Evolutionary conservation across 1,140 invertebrate genomes (phyloP).

Genomic region (Macrotrachela quadricornifera): DNA sequence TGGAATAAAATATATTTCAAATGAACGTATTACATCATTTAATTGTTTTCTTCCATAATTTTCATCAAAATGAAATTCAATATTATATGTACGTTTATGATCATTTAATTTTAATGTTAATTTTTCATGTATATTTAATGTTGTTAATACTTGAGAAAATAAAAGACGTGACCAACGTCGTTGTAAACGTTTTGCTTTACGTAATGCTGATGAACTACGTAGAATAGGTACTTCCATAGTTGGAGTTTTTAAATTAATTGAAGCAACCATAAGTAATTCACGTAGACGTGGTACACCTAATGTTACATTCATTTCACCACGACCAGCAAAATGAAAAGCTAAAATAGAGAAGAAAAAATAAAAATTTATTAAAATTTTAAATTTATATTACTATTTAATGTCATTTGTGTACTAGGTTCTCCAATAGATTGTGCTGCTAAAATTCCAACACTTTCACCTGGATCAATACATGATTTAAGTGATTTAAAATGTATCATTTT

Average conservation of each 20-base stretch:
- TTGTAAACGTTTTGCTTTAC: background rate
- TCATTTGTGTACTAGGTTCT: constrained; percentile 99
- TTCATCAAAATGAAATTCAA: no score
- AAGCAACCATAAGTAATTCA: constrained; percentile 89
- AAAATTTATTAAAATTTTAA: no score
- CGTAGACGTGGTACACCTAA: constrained; percentile 74
- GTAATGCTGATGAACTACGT: background rate
- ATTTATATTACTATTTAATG: constrained; percentile 49
- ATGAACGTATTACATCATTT: background rate
- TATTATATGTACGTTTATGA: no score
- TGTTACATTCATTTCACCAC: constrained; percentile 99
- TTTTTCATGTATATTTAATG: no score
- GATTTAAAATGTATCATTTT: constrained; percentile 52
- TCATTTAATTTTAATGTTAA: no score
- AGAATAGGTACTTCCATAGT: constrained; percentile 73
- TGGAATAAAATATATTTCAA: constrained; percentile 5
- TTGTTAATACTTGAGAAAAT: no score
- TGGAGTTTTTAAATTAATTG: constrained; percentile 73
- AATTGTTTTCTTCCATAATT: background rate
- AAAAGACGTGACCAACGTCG: no score
- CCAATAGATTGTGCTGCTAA: constrained; percentile 83
- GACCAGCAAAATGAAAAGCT: constrained; percentile 90
- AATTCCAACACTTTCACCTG: constrained; percentile 86
- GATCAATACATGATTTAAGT: constrained; percentile 50
- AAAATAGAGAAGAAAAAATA: no score